Evolutionary conservation across 2,113 vertebrate species (phyloP).

Genomic region (Nipponia nippon): DNA sequence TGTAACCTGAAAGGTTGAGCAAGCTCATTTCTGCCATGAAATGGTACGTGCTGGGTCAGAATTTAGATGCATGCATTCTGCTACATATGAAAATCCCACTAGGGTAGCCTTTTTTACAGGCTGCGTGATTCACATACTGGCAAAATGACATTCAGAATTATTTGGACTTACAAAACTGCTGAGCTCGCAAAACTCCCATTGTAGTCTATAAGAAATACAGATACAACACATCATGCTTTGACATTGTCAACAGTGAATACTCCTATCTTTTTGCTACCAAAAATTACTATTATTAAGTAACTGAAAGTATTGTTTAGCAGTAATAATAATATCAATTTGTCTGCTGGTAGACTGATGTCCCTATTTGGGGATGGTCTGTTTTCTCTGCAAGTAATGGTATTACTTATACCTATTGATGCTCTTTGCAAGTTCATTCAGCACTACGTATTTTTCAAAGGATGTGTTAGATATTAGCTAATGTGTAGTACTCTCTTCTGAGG

Average conservation of each 20-base stretch:
- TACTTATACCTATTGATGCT: background rate
- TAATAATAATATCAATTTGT: background rate
- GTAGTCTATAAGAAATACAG: background rate
- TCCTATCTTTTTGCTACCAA: background rate
- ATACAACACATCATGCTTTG: background rate
- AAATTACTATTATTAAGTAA: background rate
- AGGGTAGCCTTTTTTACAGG: background rate
- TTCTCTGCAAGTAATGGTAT: background rate
- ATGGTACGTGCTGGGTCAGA: background rate
- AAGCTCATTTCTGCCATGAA: background rate
- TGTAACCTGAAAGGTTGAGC: background rate
- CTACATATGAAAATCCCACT: background rate
- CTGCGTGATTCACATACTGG: background rate
- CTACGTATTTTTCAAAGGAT: background rate
- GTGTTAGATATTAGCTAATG: background rate
- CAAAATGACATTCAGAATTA: background rate
- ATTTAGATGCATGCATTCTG: background rate
- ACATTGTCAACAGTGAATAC: background rate
- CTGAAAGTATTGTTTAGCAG: background rate
- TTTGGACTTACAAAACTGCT: background rate
- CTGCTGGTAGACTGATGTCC: background rate
- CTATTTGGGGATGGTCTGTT: background rate
- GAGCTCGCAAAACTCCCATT: background rate
- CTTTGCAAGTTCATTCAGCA: background rate
- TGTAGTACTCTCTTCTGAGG: background rate